Evolutionary conservation across 92 coral and sea anemone genomes (phyloP), one percentile per base, ranked within the genome.

Genomic region (Actinernus sp.): DNA sequence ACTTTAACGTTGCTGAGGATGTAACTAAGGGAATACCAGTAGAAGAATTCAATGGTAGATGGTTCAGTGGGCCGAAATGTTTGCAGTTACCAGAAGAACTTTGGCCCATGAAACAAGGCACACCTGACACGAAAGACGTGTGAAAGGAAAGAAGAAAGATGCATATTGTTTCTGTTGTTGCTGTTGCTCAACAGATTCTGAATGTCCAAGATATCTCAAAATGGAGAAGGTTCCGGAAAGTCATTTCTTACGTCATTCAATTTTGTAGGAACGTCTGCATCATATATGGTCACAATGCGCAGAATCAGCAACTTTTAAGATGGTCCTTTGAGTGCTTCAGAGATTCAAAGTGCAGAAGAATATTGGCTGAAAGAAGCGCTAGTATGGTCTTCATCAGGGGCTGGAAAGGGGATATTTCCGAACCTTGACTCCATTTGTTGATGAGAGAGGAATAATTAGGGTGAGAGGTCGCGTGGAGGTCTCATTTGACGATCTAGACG

Each of bases 141-240:
- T 50, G 54, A 37, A 83, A 45, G 69, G 89, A 83, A 59, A 37
- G 84, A 68, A 68, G 89, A 83, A 74, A 76, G 69, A 55, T 63
- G 16, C 53, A 37, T 22, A 23, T 79, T 20, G 70, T 65, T 40
- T 63, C 53, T 2, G 71, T 78, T 22, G 51, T 65, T 11, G 46
- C 48, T 26, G 67, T 62, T 20, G 17, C 29, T 26, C 19, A 79
- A 18, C 79, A 78, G 18, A 17, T 68, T 2, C 25, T 68, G 17
- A 31, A 53, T 7, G 33, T 51, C 34, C 50, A 43, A 43, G 4
- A 13, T 23, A 31, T 52, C 14, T 68, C 75, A 12, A 19, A 29
- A 7, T 52, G 75, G 75, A 68, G 41, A 54, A 58, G 63, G 36
- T 36, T 53, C 28, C 49, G 32, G 0, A 29, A 51, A 68, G 47